Evolutionary conservation across 2,888 invertebrate species (phyloP).

Genomic region (Cynaeus angustus): DNA sequence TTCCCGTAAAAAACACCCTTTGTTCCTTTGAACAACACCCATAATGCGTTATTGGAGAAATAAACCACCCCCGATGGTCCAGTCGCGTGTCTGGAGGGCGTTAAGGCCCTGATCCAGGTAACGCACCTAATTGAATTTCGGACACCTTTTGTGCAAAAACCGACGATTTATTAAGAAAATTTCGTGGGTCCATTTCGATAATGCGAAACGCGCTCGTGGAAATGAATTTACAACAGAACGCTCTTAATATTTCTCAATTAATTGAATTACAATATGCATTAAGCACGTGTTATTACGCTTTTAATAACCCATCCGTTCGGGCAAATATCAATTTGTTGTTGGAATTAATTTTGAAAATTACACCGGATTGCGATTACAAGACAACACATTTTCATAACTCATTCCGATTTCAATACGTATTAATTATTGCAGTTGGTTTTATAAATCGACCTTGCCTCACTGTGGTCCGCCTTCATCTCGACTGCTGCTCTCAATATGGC

Average conservation of each 20-base stretch:
- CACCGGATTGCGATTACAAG: conserved; percentile 52
- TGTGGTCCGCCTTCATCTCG: conserved; percentile 65
- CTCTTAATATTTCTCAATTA: conserved; percentile 68
- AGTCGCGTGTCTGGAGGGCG: conserved; percentile 59
- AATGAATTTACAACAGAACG: conserved; percentile 63
- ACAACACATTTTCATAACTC: conserved; percentile 56
- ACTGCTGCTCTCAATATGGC: conserved; percentile 69
- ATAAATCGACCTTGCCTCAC: conserved; percentile 59
- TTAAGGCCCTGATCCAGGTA: conserved; percentile 51
- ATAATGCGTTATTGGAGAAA: conserved; percentile 54
- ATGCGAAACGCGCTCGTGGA: conserved; percentile 29
- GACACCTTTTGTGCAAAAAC: conserved; percentile 48
- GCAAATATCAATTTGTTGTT: conserved; percentile 64
- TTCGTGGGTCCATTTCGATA: conserved; percentile 8
- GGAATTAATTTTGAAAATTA: conserved; percentile 64
- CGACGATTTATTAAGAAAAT: conserved; percentile 31
- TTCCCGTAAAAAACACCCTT: conserved; percentile 26
- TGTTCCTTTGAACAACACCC: conserved; percentile 53
- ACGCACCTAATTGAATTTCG: conserved; percentile 51
- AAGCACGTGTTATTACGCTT: conserved; percentile 65
- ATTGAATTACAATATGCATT: conserved; percentile 66
- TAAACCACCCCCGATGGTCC: conserved; percentile 54
- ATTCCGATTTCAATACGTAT: conserved; percentile 55
- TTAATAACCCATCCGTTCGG: conserved; percentile 66
- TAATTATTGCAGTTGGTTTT: conserved; percentile 56